Conservation (phyloP, 2,797 vertebrate genomes). For the Zenarchopterus dispar region DNA sequence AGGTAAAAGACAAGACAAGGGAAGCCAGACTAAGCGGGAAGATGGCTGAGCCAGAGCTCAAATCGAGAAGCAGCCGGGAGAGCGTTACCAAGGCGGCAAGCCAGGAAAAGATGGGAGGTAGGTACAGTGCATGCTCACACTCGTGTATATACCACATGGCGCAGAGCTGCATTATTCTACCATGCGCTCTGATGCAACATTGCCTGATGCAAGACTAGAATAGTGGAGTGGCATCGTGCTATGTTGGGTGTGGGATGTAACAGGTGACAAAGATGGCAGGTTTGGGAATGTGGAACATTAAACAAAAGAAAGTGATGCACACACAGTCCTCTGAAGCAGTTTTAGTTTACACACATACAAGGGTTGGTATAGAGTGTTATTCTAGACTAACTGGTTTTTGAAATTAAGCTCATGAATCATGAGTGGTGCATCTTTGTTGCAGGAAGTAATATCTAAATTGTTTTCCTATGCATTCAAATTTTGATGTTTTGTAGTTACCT, state of each 20-base stretch:
- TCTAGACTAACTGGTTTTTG: neutral
- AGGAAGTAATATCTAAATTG: too few species aligned
- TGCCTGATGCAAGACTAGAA: constrained; percentile 37
- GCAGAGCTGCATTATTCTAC: constrained; percentile 52
- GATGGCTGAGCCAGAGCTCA: constrained; percentile 83
- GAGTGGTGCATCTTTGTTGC: too few species aligned
- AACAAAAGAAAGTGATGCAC: neutral
- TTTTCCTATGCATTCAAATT: too few species aligned
- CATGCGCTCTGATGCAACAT: constrained; percentile 65
- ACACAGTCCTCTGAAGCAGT: neutral
- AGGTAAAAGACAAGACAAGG: constrained; percentile 48
- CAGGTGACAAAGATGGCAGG: constrained; percentile 21
- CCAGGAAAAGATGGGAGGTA: constrained; percentile 80
- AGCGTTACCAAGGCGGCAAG: constrained; percentile 72
- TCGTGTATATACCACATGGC: constrained; percentile 57
- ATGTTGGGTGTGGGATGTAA: constrained; percentile 3
- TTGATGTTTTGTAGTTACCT: too few species aligned
- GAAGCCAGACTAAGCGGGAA: constrained; percentile 52
- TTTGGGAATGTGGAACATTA: neutral
- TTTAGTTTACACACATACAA: neutral
- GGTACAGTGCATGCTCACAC: constrained; percentile 58
- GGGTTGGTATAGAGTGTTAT: neutral
- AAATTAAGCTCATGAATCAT: neutral
- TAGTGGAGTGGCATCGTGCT: neutral
- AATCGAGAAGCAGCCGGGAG: constrained; percentile 78